Base-by-base conservation (phyloP, 2,888 invertebrate genomes). In the Agonopterix heracliana region DNA sequence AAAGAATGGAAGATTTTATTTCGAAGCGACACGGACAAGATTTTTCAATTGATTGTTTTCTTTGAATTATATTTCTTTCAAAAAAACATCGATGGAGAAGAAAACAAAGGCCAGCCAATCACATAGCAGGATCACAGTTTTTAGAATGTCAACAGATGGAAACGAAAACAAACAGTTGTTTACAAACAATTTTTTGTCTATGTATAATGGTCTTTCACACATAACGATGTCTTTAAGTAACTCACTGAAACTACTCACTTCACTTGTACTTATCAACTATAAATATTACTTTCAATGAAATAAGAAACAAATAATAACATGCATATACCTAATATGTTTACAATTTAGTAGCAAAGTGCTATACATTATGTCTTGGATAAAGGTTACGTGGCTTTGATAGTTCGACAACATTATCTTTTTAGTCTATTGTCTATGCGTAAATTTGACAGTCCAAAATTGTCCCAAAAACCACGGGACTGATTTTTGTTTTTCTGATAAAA, bases 401-500 rank as follows among this genome's bases (percentile, higher is more conserved):
- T 26, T 26, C 10, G 14, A 34, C n/a, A 7, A 41, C 8, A 45
- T 40, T 11, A 35, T 34, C 12, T 42, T 41, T 47, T 10, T 26
- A 26, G 9, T 55, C 47, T 54, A 41, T 55, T 47, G 48, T 52
- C 49, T 51, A 53, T 54, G 50, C 9, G 53, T 52, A 54, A 63
- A 58, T 66, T 66, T 73, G 73, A 77, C 77, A 78, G 69, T 61
- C 71, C 67, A 70, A 51, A 57, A 51, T 54, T 46, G 53, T 55
- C 55, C 62, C 65, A 63, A 60, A 70, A 14, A 43, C 68, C 71
- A 76, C 74, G 71, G 74, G 72, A 69, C 68, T 64, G 68, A 68
- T 73, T 71, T 71, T 70, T 62, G 56, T 38, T 26, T 26, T 26
- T 26, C 5, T 26, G 26, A 26, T 26, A 26, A 26, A 26, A 3